Percentiles rank a stretch among this genome's conserved stretches.
Evolutionary conservation across 2,797 vertebrate genomes (phyloP).

Genomic region (Pangasius mekongensis): DNA sequence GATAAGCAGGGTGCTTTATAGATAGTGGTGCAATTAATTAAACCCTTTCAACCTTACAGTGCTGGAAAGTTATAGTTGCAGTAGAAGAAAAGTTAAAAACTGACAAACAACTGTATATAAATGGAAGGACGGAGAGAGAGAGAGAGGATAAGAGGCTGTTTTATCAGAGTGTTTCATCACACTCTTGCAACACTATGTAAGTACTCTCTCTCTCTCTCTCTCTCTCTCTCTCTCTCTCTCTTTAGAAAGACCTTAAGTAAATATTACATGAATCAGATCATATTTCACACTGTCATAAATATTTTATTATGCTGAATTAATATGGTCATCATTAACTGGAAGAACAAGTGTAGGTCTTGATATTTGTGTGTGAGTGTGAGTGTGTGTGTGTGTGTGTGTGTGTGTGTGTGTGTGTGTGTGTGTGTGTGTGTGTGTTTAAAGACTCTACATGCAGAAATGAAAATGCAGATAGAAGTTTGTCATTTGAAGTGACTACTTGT

Average conservation of each 20-base stretch:
- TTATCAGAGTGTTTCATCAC: constrained; percentile 24
- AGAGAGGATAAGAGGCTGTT: constrained; percentile 15
- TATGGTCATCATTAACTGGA: constrained; percentile 39
- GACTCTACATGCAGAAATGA: neutral
- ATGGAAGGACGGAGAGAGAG: neutral
- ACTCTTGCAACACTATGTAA: constrained; percentile 21
- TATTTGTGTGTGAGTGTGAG: constrained; percentile 34
- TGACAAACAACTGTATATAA: constrained; percentile 19
- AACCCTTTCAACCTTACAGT: neutral
- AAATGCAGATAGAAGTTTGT: constrained; percentile 1
- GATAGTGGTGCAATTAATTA: constrained; percentile 18
- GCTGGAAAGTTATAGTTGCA: neutral
- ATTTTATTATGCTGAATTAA: constrained; percentile 52
- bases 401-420: neutral
- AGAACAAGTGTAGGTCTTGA: constrained; percentile 50
- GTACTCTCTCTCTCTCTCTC: constrained; percentile 13
- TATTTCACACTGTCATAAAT: constrained; percentile 52
- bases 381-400: constrained; percentile 15
- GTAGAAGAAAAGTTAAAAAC: neutral
- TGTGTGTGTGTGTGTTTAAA: constrained; percentile 12
- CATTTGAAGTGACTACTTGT: neutral
- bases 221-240: constrained; percentile 1
- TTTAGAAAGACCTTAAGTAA: constrained; percentile 46
- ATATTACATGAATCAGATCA: constrained; percentile 55
- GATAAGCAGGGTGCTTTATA: constrained; percentile 4